Conservation (phyloP, 2,888 invertebrate species). For the Pherbina coryleti region DNA sequence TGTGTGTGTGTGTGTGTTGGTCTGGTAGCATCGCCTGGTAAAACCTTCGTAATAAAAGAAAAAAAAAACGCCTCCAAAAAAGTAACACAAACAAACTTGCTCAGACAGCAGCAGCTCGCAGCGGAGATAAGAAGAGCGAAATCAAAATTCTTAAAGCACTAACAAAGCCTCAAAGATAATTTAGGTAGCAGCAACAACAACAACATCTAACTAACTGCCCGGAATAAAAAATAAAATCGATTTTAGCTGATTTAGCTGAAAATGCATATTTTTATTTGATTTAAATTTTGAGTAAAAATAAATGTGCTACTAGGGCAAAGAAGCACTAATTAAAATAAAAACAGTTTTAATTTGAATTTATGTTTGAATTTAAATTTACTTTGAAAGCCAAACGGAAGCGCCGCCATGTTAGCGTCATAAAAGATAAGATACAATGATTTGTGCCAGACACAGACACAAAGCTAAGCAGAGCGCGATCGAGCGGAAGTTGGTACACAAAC, state of each 20-base stretch:
- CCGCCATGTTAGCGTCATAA: background rate
- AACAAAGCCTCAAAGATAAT: slow-evolving; percentile 6
- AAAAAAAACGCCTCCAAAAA: background rate
- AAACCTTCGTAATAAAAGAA: background rate
- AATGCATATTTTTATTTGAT: background rate
- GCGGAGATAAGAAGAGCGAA: background rate
- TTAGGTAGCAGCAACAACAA: slow-evolving; percentile 22
- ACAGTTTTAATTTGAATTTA: too few species aligned
- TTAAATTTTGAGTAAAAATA: background rate
- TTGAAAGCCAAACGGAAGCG: background rate
- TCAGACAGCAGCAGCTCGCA: slow-evolving; percentile 3
- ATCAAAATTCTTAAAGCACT: background rate
- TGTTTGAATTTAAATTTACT: too few species aligned
- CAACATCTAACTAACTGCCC: background rate
- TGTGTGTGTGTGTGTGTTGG: background rate
- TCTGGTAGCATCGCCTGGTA: background rate
- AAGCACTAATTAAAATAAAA: too few species aligned
- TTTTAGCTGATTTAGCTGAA: background rate
- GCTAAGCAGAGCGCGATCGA: background rate
- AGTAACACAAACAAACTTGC: background rate
- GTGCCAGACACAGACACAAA: background rate
- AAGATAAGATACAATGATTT: background rate
- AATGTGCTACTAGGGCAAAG: background rate
- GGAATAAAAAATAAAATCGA: slow-evolving; percentile 5
- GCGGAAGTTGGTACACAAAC: background rate